Evolutionary conservation across 2,888 invertebrate genomes (phyloP).

Genomic region (Tetranychus truncatus): DNA sequence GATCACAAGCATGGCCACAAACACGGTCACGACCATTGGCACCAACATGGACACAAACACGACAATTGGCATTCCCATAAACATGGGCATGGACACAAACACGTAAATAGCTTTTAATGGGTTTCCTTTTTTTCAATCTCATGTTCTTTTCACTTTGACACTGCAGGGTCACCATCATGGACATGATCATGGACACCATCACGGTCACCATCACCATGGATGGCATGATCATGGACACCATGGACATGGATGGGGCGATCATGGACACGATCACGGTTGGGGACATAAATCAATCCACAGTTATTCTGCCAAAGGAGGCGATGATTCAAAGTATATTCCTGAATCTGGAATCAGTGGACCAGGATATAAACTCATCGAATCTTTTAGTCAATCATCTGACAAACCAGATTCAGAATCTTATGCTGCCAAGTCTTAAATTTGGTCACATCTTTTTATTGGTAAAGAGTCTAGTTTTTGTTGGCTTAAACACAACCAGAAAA

Average conservation of each 20-base stretch:
- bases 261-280: background rate
- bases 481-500: background rate
- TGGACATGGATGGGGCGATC: background rate
- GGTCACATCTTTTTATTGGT: background rate
- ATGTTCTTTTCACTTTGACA: background rate
- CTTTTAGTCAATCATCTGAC: background rate
- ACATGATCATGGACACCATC: background rate
- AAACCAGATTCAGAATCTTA: background rate
- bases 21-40: background rate
- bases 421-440: background rate
- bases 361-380: background rate
- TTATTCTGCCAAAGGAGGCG: background rate
- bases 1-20: background rate
- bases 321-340: background rate
- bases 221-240: background rate
- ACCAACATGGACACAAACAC: background rate
- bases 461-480: no score
- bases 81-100: background rate
- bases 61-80: background rate
- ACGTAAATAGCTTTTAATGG: background rate
- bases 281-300: background rate
- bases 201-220: background rate
- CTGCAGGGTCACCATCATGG: background rate
- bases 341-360: background rate
- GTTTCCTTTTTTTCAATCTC: background rate